Conservation (phyloP, 2,113 vertebrate genomes). For the Coregonus clupeaformis region DNA sequence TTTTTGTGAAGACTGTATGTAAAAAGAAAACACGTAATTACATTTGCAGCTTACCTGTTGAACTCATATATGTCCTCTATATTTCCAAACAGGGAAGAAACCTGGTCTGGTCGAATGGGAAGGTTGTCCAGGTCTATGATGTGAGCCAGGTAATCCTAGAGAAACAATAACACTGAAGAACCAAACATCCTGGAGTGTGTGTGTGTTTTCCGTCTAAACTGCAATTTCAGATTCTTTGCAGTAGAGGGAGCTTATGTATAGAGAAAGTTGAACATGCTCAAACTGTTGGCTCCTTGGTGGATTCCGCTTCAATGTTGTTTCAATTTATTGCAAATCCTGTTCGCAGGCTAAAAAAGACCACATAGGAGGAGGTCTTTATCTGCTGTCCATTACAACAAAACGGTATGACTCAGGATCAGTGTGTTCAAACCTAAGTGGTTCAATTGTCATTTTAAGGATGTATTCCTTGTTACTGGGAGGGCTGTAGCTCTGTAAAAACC, state of each 20-base stretch:
- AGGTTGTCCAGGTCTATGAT: conserved; percentile 87
- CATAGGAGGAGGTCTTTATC: background rate
- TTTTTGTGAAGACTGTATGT: background rate
- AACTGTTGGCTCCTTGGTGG: background rate
- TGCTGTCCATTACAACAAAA: background rate
- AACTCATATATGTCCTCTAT: conserved; percentile 96
- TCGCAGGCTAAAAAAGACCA: background rate
- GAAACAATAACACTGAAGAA: background rate
- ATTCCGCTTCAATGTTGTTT: background rate
- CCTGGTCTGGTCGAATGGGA: conserved; percentile 88
- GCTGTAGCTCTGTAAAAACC: background rate
- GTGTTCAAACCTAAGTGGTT: too few relatives aligned
- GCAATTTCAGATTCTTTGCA: conserved; percentile 38
- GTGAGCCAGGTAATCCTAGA: conserved; percentile 91
- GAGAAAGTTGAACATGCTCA: background rate
- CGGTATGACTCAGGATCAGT: background rate
- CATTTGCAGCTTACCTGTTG: conserved; percentile 81
- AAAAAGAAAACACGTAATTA: background rate
- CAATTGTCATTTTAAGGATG: conserved; percentile 48
- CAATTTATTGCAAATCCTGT: background rate
- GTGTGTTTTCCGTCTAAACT: background rate
- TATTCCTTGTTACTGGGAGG: conserved; percentile 27
- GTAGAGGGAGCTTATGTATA: conserved; percentile 36
- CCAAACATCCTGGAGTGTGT: too few relatives aligned
- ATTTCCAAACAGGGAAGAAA: conserved; percentile 92